phyloP scores from a whole-genome alignment of 2,888 invertebrate genomes.

The Glaucopsyche alexis region DNA sequence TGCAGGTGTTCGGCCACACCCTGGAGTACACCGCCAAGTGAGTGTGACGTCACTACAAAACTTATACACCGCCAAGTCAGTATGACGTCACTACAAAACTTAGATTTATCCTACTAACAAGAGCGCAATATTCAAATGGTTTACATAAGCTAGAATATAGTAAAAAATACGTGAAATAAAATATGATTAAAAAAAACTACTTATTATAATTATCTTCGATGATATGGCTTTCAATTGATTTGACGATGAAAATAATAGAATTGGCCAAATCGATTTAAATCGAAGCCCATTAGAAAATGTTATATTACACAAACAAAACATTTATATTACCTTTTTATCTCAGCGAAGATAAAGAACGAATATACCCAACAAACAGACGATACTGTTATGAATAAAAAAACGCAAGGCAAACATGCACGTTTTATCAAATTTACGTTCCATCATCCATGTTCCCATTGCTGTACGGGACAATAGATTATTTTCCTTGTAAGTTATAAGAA shows the following conservation, averaged over 20 bases:
- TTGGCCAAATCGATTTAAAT: too few relatives aligned
- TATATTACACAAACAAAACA: background rate
- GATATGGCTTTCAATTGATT: too few relatives aligned
- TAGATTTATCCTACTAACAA: too few relatives aligned
- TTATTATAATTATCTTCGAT: too few relatives aligned
- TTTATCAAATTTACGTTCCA: background rate
- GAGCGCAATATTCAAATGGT: too few relatives aligned
- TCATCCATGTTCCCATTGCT: background rate
- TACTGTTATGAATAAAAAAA: background rate
- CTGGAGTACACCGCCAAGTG: slow-evolving; percentile 55
- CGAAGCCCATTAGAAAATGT: too few relatives aligned
- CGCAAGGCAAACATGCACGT: background rate
- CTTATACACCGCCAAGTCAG: slow-evolving; percentile 28
- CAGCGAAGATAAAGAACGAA: background rate
- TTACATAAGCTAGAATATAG: too few relatives aligned
- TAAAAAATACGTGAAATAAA: too few relatives aligned
- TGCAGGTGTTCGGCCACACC: slow-evolving; percentile 60
- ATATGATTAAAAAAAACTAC: too few relatives aligned
- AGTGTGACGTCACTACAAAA: slow-evolving; percentile 35
- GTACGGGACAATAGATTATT: background rate
- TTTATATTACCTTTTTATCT: background rate
- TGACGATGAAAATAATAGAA: too few relatives aligned
- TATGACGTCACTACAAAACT: too few relatives aligned
- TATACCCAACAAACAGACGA: background rate
- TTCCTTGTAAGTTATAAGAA: background rate